Conservation (phyloP, 1,140 invertebrate species). For the Drosophila neocordata region DNA sequence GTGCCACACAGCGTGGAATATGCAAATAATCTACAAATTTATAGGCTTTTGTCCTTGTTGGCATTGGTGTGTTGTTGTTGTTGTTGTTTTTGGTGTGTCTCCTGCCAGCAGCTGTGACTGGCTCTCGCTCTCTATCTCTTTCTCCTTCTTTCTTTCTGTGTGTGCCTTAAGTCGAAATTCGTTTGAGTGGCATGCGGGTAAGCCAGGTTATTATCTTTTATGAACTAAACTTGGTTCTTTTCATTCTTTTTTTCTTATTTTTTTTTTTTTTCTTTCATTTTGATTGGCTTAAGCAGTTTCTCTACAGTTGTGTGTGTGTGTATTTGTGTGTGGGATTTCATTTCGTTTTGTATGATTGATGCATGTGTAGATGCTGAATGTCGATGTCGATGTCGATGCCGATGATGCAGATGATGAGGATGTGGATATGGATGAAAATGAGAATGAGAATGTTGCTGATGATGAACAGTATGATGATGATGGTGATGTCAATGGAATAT, state of each 20-base stretch:
- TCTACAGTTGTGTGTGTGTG: background rate
- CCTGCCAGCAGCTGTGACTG: conserved; percentile 33
- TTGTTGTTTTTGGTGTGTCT: conserved; percentile 33
- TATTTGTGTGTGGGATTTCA: background rate
- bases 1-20: conserved; percentile 49
- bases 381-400: conserved; percentile 6
- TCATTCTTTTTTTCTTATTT: no score
- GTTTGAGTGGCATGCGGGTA: conserved; percentile 58
- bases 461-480: conserved; percentile 25
- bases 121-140: background rate
- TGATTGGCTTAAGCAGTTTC: conserved; percentile 54
- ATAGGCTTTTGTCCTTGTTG: conserved; percentile 58
- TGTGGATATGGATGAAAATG: background rate
- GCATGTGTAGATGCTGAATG: conserved; percentile 43
- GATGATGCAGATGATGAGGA: background rate
- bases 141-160: background rate
- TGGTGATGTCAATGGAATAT: conserved; percentile 42
- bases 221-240: conserved; percentile 61
- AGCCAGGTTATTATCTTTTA: conserved; percentile 79
- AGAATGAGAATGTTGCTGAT: background rate
- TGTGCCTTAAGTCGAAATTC: conserved; percentile 54
- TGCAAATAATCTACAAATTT: conserved; percentile 81
- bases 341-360: conserved; percentile 61
- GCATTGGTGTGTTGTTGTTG: background rate
- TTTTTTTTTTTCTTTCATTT: conserved; percentile 5